These are phyloP conservation scores for Rhinatrema bivittatum DNA, from an alignment of 2,797 vertebrate genomes.

Conservation along the genomic window DNA sequence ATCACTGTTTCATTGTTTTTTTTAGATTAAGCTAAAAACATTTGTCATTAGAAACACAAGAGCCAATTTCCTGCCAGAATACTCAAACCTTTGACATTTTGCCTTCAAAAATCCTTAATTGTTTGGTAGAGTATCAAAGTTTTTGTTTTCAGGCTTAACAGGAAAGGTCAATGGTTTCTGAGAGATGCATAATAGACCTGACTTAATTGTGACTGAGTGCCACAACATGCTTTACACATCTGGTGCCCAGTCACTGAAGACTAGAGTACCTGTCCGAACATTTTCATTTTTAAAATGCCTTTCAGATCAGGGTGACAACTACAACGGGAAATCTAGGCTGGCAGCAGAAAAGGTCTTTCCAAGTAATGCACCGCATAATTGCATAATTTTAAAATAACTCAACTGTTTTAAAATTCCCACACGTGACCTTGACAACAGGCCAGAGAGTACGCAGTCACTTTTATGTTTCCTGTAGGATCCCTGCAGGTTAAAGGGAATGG, in stretches of 20 bases:
- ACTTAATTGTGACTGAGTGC: slow-evolving; percentile 55
- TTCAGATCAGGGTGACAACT: slow-evolving; percentile 52
- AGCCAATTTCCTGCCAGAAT: slow-evolving; percentile 54
- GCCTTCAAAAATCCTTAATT: slow-evolving; percentile 55
- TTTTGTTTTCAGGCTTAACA: slow-evolving; percentile 52
- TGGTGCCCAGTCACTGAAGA: slow-evolving; percentile 53
- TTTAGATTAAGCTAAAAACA: slow-evolving; percentile 64
- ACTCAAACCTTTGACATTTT: slow-evolving; percentile 69
- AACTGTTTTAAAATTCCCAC: slow-evolving; percentile 81
- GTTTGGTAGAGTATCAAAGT: slow-evolving; percentile 53
- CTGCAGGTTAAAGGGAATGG: slow-evolving; percentile 33
- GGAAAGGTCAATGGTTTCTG: slow-evolving; percentile 56
- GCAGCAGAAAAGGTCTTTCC: slow-evolving; percentile 69
- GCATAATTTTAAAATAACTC: slow-evolving; percentile 84
- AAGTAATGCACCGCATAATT: slow-evolving; percentile 84
- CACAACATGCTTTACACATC: slow-evolving; percentile 57
- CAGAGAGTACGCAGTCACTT: slow-evolving; percentile 61
- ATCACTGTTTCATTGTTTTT: slow-evolving; percentile 71
- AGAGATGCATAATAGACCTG: slow-evolving; percentile 64
- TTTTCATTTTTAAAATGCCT: slow-evolving; percentile 39
- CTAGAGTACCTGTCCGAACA: slow-evolving; percentile 18
- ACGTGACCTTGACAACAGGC: slow-evolving; percentile 70
- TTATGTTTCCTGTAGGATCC: slow-evolving; percentile 45
- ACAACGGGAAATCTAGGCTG: slow-evolving; percentile 74
- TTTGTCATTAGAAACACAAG: slow-evolving; percentile 54